phyloP scores from a whole-genome alignment of 2,113 vertebrate genomes.

The Miniopterus natalensis region DNA sequence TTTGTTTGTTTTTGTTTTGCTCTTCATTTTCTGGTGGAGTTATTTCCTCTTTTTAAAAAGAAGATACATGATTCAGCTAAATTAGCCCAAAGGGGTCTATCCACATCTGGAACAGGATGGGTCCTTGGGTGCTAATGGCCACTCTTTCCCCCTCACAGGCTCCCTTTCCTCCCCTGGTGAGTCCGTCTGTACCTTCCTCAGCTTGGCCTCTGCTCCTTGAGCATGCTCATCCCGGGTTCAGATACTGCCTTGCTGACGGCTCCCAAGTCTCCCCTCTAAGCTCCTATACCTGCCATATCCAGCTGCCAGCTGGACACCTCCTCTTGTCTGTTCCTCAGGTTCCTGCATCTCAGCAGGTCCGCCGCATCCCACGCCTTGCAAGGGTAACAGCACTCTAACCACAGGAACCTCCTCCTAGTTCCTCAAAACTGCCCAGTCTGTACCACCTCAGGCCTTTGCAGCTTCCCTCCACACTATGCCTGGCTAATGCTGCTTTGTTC shows the following conservation, averaged over 20 bases:
- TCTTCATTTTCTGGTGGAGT: slow-evolving; percentile 25
- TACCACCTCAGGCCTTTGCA: not conserved
- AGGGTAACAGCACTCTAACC: not conserved
- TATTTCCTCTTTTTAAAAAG: not conserved
- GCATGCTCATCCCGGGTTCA: not conserved
- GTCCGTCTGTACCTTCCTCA: not conserved
- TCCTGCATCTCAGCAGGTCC: not conserved
- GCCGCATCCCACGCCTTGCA: not conserved
- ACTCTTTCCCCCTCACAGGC: not conserved
- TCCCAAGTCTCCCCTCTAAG: not conserved
- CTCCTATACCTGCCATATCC: too few species aligned
- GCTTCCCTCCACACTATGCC: not conserved
- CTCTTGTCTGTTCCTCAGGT: not conserved
- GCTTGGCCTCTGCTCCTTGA: not conserved
- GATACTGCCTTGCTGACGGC: not conserved
- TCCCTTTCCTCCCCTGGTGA: not conserved
- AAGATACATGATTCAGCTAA: not conserved
- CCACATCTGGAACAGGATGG: not conserved
- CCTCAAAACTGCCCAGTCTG: not conserved
- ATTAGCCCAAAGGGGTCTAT: not conserved
- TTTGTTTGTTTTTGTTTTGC: slow-evolving; percentile 58
- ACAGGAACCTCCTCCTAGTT: not conserved
- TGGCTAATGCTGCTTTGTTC: not conserved
- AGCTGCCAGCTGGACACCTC: not conserved
- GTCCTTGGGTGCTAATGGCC: not conserved